Base-by-base conservation (phyloP, 2,888 invertebrate species). In the Tinea pellionella region DNA sequence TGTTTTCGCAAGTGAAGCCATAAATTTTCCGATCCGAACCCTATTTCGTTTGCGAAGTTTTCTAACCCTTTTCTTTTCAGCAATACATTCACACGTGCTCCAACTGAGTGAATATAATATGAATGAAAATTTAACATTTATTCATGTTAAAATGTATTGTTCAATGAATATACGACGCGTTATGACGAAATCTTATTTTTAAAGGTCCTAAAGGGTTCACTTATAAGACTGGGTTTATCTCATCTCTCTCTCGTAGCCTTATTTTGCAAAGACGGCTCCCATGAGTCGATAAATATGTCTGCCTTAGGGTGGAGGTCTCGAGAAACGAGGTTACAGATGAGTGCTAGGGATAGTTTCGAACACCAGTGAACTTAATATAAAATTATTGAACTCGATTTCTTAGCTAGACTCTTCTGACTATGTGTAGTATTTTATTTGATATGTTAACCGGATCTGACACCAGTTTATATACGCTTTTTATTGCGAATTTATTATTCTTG, bases 21-120 rank as follows among this genome's bases (percentile, higher is more conserved):
- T 64, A 63, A 63, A 64, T 65, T 65, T 62, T 63, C 63, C 61
- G 59, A 59, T 30, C 61, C 62, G 61, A 64, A 59, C 61, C 62
- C 62, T 61, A 32, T 57, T 63, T 41, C 59, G 62, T 58, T 60
- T 53, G 59, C 61, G 55, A 63, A 63, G 59, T 64, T 64, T 53
- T 59, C 55, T 61, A 60, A 59, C 60, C 64, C 62, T 61, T 62
- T 57, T 56, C 53, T 18, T 53, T 53, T 53, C 16, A 18, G 18
- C 18, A 24, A 47, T 15, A 24, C 11, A 53, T 24, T 53, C 53
- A 16, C 53, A 19, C 53, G 18, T 19, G 4, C 24, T 24, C 24
- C 1, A 47, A 15, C 15, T 15, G 37, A 37, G 37, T n/a, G 37
- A n/a, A n/a, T n/a, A n/a, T 37, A 37, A 37, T 37, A 47, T 16